Percentiles rank a stretch among this genome's conserved stretches.
These are phyloP conservation scores for Cathartes aura DNA, from an alignment of 2,113 vertebrate species.

Conservation along the genomic window DNA sequence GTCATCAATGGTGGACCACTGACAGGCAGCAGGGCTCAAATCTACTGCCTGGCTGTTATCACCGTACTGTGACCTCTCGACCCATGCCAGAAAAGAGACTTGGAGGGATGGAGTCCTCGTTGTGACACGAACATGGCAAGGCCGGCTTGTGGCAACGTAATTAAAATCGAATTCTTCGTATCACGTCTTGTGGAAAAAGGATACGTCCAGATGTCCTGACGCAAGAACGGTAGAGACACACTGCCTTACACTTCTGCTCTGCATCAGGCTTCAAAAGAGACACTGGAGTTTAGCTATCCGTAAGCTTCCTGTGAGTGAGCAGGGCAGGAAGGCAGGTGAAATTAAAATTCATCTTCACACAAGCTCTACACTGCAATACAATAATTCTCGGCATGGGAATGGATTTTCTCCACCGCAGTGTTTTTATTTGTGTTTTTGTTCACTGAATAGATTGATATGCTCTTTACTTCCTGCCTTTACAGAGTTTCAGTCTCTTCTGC, in stretches of 20 bases:
- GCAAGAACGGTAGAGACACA: accelerated
- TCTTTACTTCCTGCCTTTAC: neutral
- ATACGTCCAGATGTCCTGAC: accelerated
- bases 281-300: accelerated
- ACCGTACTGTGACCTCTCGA: neutral
- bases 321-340: neutral
- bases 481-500: neutral
- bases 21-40: neutral
- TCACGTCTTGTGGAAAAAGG: neutral
- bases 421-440: neutral
- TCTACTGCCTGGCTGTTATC: neutral
- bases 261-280: neutral
- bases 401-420: neutral
- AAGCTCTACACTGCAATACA: neutral
- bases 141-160: accelerated
- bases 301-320: neutral
- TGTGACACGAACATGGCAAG: neutral
- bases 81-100: neutral
- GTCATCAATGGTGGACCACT: accelerated
- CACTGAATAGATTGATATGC: neutral
- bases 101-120: neutral
- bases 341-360: neutral
- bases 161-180: neutral
- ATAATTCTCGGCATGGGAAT: neutral
- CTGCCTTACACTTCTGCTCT: neutral